These are phyloP conservation scores for Mus minutoides DNA, from an alignment of 2,797 vertebrate species.

Conservation along the genomic window DNA sequence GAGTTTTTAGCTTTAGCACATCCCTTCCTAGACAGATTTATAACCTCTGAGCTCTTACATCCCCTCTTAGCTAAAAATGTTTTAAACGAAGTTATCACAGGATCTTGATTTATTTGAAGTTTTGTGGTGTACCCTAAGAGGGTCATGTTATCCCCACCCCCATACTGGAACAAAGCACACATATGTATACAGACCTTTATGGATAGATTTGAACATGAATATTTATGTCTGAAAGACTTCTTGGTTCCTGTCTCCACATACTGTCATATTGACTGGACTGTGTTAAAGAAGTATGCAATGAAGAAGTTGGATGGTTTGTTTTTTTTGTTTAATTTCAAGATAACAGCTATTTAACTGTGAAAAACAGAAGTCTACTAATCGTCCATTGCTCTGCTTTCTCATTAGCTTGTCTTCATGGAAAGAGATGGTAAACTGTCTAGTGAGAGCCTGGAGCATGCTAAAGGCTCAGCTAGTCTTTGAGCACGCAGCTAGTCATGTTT, in stretches of 20 bases:
- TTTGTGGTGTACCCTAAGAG: background rate
- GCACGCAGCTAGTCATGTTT: background rate
- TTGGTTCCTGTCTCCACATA: background rate
- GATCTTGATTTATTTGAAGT: background rate
- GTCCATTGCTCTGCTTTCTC: background rate
- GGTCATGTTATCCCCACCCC: background rate
- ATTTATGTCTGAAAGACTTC: background rate
- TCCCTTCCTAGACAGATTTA: background rate
- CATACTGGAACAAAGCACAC: background rate
- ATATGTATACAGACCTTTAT: background rate
- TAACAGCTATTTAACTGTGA: background rate
- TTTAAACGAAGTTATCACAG: background rate
- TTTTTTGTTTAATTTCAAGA: background rate
- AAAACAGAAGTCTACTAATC: background rate
- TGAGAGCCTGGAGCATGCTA: background rate
- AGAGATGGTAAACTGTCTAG: background rate
- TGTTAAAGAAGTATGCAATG: background rate
- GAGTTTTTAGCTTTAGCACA: background rate
- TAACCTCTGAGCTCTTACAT: background rate
- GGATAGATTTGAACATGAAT: background rate
- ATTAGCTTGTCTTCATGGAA: background rate
- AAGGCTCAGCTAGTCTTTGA: background rate
- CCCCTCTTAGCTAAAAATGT: background rate
- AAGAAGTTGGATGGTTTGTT: background rate
- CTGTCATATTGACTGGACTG: background rate